These are phyloP conservation scores for Carapus acus DNA, from an alignment of 2,797 vertebrate species.

Conservation along the genomic window DNA sequence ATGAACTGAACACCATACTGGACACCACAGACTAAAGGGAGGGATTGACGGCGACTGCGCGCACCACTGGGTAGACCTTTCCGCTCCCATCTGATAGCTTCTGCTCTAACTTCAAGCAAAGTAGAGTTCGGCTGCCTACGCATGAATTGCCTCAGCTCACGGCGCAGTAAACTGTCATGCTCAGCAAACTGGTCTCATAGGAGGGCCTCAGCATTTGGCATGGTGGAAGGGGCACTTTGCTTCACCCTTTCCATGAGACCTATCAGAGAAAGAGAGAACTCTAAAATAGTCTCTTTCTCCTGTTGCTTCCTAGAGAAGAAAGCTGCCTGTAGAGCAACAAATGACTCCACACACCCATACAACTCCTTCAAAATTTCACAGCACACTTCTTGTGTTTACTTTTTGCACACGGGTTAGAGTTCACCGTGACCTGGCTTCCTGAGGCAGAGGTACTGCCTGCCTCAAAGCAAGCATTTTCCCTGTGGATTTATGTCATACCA, in stretches of 20 bases:
- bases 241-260: not conserved
- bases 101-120: conserved; percentile 1
- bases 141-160: conserved; percentile 23
- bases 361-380: not conserved
- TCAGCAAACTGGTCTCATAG: conserved; percentile 23
- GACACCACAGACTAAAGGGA: not conserved
- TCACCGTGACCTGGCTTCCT: too few relatives aligned
- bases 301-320: conserved; percentile 11
- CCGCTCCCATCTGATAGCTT: conserved; percentile 13
- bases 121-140: not conserved
- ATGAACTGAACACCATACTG: conserved; percentile 2
- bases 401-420: too few relatives aligned
- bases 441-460: too few relatives aligned
- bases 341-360: not conserved
- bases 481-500: too few relatives aligned
- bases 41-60: not conserved
- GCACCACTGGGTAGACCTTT: not conserved
- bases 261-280: not conserved
- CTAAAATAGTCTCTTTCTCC: conserved; percentile 14
- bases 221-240: not conserved
- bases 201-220: not conserved
- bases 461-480: too few relatives aligned
- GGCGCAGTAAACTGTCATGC: conserved; percentile 2
- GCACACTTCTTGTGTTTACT: too few relatives aligned
- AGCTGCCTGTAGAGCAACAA: not conserved